Evolutionary conservation across 2,797 vertebrate species (phyloP).

Genomic region (Sitta carolinensis): DNA sequence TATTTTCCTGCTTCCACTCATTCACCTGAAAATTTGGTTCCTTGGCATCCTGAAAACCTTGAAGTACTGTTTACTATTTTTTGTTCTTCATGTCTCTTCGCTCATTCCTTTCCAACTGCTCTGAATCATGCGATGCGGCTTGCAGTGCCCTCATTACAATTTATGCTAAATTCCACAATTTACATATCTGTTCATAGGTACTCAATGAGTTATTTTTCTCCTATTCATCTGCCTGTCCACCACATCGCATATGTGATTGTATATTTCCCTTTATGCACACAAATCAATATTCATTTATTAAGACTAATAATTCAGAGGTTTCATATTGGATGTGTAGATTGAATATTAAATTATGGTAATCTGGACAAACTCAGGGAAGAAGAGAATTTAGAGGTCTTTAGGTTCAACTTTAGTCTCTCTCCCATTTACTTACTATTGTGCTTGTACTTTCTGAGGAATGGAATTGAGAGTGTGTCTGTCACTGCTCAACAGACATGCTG

Average conservation of each 20-base stretch:
- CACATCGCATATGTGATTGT: neutral
- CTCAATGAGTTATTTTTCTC: neutral
- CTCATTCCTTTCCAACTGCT: neutral
- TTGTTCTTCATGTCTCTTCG: neutral
- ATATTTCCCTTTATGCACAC: neutral
- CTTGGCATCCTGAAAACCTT: neutral
- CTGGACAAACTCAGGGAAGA: neutral
- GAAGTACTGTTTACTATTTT: neutral
- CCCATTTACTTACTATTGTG: neutral
- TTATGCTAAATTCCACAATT: neutral
- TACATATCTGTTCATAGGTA: neutral
- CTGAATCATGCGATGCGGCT: neutral
- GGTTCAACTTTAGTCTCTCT: neutral
- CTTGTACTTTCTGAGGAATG: neutral
- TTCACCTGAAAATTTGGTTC: neutral
- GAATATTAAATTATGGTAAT: neutral
- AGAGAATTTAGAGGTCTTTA: neutral
- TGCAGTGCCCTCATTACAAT: neutral
- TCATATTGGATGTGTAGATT: neutral
- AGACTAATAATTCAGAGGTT: neutral
- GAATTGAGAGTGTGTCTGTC: neutral
- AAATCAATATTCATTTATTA: neutral
- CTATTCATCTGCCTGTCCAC: neutral
- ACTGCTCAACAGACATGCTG: neutral
- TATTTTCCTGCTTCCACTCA: neutral